These are phyloP conservation scores for Netelia fuscicornis DNA, from an alignment of 2,888 invertebrate species.

Conservation along the genomic window DNA sequence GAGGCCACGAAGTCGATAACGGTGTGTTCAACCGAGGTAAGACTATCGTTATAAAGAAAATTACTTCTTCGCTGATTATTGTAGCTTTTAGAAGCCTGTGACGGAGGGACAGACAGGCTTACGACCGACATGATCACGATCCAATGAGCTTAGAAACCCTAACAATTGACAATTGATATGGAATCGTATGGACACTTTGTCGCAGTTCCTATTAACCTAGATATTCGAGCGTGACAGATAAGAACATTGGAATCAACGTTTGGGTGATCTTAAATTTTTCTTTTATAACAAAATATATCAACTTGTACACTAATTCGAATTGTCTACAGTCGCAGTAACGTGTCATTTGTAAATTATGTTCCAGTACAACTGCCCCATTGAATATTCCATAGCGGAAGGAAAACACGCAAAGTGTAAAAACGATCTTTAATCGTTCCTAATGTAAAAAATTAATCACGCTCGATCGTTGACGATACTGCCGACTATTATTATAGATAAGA, in stretches of 20 bases:
- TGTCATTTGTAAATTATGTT: constrained; percentile 47
- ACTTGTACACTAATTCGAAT: constrained; percentile 62
- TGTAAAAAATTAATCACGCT: background rate
- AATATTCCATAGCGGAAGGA: background rate
- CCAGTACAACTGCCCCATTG: background rate
- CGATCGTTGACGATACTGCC: background rate
- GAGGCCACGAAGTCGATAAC: background rate
- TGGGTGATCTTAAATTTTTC: background rate
- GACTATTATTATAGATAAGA: background rate
- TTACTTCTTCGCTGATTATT: constrained; percentile 4
- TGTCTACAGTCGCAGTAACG: constrained; percentile 28
- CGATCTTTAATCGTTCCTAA: background rate
- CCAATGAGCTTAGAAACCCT: no score
- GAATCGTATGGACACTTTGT: no score
- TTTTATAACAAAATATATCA: constrained; percentile 61
- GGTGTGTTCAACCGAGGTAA: constrained; percentile 13
- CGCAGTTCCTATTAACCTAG: no score
- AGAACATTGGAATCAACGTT: no score
- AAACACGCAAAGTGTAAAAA: background rate
- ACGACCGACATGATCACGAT: no score
- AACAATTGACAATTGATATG: no score
- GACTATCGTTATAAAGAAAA: background rate
- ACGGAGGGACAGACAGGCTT: no score
- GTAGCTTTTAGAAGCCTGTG: no score
- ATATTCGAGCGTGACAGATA: no score